These are phyloP conservation scores for Ochotona princeps DNA, from an alignment of 2,113 vertebrate species.

Conservation along the genomic window DNA sequence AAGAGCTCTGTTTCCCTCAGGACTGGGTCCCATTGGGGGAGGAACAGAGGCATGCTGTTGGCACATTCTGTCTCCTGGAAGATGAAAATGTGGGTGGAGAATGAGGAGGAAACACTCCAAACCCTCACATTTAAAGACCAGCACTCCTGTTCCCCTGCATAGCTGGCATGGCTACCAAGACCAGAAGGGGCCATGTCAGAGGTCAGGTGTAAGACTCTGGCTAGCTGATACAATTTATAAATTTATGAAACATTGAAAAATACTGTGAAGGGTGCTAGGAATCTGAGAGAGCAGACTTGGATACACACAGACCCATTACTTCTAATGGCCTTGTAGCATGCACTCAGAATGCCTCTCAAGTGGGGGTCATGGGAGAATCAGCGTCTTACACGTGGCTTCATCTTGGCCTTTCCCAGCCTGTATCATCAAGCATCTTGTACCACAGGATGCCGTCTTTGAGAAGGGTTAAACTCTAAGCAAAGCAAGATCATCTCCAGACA, in stretches of 20 bases:
- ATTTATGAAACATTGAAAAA: not conserved
- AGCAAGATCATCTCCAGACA: not conserved
- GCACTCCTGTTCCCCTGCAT: not conserved
- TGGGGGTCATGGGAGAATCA: rapidly evolving
- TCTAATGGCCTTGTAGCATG: not conserved
- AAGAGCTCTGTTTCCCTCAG: constrained; percentile 18
- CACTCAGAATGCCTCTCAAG: not conserved
- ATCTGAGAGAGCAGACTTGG: not conserved
- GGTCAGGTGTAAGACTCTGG: not conserved
- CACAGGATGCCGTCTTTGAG: not conserved
- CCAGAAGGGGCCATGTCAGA: too few species aligned
- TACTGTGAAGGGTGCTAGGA: not conserved
- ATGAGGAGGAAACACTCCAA: not conserved
- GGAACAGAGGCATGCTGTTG: rapidly evolving
- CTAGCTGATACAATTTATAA: not conserved
- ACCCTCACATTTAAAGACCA: not conserved
- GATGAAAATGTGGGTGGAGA: not conserved
- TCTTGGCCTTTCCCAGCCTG: not conserved
- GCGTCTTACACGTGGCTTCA: not conserved
- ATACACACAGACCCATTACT: not conserved
- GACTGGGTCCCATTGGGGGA: not conserved
- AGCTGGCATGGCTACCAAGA: not conserved
- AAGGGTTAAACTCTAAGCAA: not conserved
- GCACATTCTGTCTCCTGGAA: not conserved
- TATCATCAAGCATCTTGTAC: not conserved